A percentile compares a stretch with the other conserved stretches of the same genome.
These are phyloP conservation scores for Pantherophis vulpinus DNA, from an alignment of 2,797 vertebrate genomes.

Conservation along the genomic window DNA sequence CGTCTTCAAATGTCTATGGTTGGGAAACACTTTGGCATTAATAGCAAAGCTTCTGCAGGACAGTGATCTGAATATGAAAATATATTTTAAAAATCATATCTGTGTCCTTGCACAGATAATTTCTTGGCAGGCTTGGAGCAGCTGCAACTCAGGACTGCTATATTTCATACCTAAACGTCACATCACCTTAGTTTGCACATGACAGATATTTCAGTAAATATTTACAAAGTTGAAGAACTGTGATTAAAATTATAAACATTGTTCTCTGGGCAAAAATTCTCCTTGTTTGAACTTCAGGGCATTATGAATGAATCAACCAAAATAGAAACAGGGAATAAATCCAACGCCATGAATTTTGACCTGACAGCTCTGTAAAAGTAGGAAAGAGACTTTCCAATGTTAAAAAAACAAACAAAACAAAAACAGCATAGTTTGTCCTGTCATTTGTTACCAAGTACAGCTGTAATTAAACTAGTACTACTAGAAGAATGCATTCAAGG, in stretches of 20 bases:
- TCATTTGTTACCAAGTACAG: background rate
- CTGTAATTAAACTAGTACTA: conserved; percentile 4
- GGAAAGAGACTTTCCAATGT: conserved; percentile 10
- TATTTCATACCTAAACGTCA: background rate
- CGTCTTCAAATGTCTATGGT: background rate
- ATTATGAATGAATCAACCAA: conserved; percentile 19
- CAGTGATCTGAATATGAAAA: background rate
- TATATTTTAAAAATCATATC: background rate
- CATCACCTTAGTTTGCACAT: background rate
- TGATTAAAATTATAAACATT: conserved; percentile 19
- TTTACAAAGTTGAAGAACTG: conserved; percentile 17
- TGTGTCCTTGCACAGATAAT: background rate
- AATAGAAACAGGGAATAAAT: conserved; percentile 15
- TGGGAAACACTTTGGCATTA: background rate
- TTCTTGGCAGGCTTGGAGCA: background rate
- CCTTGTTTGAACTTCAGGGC: background rate
- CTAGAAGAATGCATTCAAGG: background rate
- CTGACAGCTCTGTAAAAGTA: conserved; percentile 34
- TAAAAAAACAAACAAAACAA: background rate
- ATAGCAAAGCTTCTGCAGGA: background rate
- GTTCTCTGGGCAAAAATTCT: conserved; percentile 21
- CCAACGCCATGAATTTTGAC: conserved; percentile 13
- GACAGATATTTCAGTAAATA: conserved; percentile 22
- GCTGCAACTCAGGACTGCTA: background rate
- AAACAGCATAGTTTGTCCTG: background rate